These are phyloP conservation scores for Gobiocypris rarus DNA, from an alignment of 2,113 vertebrate genomes.

Conservation along the genomic window DNA sequence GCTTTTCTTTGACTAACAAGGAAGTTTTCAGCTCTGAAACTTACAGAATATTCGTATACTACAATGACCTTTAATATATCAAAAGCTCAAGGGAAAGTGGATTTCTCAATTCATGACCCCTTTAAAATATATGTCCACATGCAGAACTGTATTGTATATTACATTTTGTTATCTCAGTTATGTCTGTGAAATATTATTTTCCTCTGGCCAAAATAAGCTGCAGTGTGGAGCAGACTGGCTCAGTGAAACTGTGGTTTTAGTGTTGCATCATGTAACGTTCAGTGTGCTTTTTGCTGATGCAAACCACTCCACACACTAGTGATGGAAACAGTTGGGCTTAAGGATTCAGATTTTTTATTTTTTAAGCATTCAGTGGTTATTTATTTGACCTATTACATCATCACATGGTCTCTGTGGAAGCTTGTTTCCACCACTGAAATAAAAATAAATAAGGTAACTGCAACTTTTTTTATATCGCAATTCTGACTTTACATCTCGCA, in stretches of 20 bases:
- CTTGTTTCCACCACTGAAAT: too few species aligned
- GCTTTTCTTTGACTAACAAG: too few species aligned
- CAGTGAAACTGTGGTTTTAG: neutral
- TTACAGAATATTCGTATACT: too few species aligned
- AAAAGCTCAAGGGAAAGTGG: too few species aligned
- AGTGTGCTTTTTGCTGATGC: constrained; percentile 2
- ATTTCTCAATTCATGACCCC: too few species aligned
- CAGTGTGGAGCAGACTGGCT: neutral
- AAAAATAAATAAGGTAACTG: too few species aligned
- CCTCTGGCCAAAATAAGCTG: neutral
- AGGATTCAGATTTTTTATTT: neutral
- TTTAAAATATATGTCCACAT: neutral
- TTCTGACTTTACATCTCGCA: too few species aligned
- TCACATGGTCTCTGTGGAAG: neutral
- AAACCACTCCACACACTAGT: neutral
- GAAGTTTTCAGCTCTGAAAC: too few species aligned
- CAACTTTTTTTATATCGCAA: too few species aligned
- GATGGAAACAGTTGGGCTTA: neutral
- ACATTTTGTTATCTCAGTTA: neutral
- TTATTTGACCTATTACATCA: neutral
- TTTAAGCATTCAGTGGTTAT: neutral
- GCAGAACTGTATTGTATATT: neutral
- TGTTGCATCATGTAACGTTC: neutral
- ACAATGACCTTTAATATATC: too few species aligned
- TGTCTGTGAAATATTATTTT: neutral